Conservation (phyloP, 2,888 invertebrate species). For the Cheilosia variabilis region DNA sequence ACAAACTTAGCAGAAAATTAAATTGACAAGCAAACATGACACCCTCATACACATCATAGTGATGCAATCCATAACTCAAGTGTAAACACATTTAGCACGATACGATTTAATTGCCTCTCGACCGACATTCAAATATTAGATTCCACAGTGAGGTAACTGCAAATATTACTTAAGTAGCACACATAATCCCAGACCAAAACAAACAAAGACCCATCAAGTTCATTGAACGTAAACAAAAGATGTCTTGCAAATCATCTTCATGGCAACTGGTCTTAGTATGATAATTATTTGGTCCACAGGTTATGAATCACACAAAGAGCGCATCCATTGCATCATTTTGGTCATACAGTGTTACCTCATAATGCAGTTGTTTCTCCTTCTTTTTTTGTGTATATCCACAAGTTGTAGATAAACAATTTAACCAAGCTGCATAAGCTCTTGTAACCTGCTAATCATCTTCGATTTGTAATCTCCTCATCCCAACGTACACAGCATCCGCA, state of each 20-base stretch:
- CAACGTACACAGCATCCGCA: constrained; percentile 31
- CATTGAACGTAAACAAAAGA: constrained; percentile 49
- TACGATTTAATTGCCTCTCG: constrained; percentile 8
- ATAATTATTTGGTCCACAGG: constrained; percentile 31
- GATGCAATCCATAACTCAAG: not conserved
- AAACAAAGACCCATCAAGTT: constrained; percentile 50
- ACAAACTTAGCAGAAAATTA: not conserved
- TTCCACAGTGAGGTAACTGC: constrained; percentile 30
- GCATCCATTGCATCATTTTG: constrained; percentile 34
- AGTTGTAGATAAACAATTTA: constrained; percentile 46
- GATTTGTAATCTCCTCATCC: constrained; percentile 38
- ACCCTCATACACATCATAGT: constrained; percentile 8
- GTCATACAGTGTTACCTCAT: constrained; percentile 56
- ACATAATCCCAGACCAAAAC: constrained; percentile 18
- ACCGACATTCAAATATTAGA: constrained; percentile 10
- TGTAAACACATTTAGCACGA: constrained; percentile 16
- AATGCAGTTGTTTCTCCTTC: not conserved
- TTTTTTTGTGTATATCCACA: constrained; percentile 15
- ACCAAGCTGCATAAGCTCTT: constrained; percentile 24
- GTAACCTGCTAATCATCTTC: constrained; percentile 59
- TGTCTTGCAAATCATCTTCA: constrained; percentile 36
- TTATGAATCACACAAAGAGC: not conserved
- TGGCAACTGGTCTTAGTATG: constrained; percentile 3
- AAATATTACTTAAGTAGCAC: constrained; percentile 18
- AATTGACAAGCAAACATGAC: not conserved